Evolutionary conservation across 2,888 invertebrate species (phyloP), one percentile per base, ranked within the genome.

Genomic region (Synergus gifuensis): DNA sequence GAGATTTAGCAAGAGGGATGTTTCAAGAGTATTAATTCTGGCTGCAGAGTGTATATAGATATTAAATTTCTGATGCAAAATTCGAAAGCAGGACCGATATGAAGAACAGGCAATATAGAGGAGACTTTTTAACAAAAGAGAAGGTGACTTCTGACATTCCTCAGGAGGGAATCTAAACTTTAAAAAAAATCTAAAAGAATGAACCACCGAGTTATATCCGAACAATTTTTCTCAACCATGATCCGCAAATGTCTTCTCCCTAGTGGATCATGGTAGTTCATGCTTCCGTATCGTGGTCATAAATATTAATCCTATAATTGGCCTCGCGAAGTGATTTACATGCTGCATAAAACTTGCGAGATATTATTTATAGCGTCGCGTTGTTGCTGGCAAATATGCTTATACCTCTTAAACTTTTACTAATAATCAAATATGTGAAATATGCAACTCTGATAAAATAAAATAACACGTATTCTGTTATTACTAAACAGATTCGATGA

Each of bases 301-400:
- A 89, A 88, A 89, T 90, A 90, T 90, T 90, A 90, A 90, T 89
- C 86, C 88, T 88, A 87, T 90, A 90, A 90, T 90, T 90, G 88
- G 88, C 85, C 87, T 69, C 83, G 87, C 85, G 83, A 88, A 87
- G 88, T 90, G 89, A 90, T 90, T 90, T 89, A 90, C 86, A 85
- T 85, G 80, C 77, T 82, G 86, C 84, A 85, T 88, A 88, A 90
- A 88, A 88, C 86, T 88, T 86, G 69, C 77, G 78, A 44, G 44
- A 60, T 82, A 82, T 83, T 89, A 89, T 89, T 88, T 88, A 88
- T 87, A 86, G 83, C 63, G 78, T 49, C 62, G 77, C 76, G 76
- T 44, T 66, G 66, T 67, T 67, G 67, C 18, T 18, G 44, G 67
- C 44, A 44, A 22, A 67, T 22, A 22, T 67, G 22, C 5, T 18